A percentile compares a stretch with the other conserved stretches of the same genome.
phyloP scores from a whole-genome alignment of 1,140 invertebrate species.

The Papilio polyxenes region DNA sequence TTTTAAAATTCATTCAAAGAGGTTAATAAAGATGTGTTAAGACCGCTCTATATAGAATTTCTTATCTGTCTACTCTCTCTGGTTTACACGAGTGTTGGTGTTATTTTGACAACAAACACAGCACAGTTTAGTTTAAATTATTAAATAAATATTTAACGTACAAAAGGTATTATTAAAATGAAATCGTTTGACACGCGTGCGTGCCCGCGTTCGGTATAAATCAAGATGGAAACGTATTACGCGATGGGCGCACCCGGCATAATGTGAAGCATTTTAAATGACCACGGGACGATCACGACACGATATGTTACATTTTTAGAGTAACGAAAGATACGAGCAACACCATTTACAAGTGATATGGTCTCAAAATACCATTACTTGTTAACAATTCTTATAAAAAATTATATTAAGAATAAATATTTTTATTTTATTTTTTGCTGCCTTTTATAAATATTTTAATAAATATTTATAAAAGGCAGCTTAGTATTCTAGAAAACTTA shows the following conservation, averaged over 20 bases:
- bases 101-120: not conserved
- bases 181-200: not conserved
- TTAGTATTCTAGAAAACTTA: too few relatives aligned
- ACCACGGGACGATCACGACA: not conserved
- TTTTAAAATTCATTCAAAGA: too few relatives aligned
- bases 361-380: too few relatives aligned
- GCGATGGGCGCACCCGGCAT: not conserved
- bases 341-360: not conserved
- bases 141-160: not conserved
- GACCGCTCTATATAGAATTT: too few relatives aligned
- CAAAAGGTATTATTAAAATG: not conserved
- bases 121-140: not conserved
- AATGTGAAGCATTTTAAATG: not conserved
- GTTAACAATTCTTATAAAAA: too few relatives aligned
- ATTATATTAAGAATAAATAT: too few relatives aligned
- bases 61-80: too few relatives aligned
- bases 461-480: too few relatives aligned
- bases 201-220: not conserved
- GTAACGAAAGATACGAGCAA: not conserved
- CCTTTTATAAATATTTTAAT: too few relatives aligned
- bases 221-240: constrained; percentile 22
- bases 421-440: too few relatives aligned
- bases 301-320: not conserved
- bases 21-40: too few relatives aligned
- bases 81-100: too few relatives aligned